Conservation (phyloP, 2,797 vertebrate genomes). For the Strix occidentalis region DNA sequence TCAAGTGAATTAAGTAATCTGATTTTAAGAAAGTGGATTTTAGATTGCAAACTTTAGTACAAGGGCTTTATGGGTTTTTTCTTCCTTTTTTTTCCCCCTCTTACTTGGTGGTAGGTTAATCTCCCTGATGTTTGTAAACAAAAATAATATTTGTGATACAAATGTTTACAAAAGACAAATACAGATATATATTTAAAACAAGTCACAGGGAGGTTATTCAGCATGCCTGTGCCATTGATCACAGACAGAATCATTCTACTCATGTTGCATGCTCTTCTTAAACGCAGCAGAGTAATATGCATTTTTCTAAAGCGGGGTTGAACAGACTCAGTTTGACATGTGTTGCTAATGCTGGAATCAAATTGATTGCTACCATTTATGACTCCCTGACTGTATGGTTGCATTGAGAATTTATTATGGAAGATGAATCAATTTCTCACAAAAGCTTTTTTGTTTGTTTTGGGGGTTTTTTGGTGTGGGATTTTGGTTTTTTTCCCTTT, state of each 20-base stretch:
- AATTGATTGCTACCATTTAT: neutral
- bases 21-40: neutral
- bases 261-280: neutral
- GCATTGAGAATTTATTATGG: neutral
- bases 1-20: neutral
- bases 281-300: neutral
- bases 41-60: neutral
- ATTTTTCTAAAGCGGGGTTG: neutral
- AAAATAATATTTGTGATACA: neutral
- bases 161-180: neutral
- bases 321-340: neutral
- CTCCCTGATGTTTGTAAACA: neutral
- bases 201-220: neutral
- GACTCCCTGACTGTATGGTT: neutral
- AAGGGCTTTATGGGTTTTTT: neutral
- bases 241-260: neutral
- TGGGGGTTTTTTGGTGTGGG: too few species aligned
- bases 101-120: neutral
- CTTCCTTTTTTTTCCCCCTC: neutral
- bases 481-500: neutral
- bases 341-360: neutral
- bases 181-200: neutral
- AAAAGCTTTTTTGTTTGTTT: neutral
- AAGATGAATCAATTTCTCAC: neutral
- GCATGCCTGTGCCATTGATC: neutral